phyloP scores from a whole-genome alignment of 1,140 invertebrate genomes.

The Caenorhabditis remanei region DNA sequence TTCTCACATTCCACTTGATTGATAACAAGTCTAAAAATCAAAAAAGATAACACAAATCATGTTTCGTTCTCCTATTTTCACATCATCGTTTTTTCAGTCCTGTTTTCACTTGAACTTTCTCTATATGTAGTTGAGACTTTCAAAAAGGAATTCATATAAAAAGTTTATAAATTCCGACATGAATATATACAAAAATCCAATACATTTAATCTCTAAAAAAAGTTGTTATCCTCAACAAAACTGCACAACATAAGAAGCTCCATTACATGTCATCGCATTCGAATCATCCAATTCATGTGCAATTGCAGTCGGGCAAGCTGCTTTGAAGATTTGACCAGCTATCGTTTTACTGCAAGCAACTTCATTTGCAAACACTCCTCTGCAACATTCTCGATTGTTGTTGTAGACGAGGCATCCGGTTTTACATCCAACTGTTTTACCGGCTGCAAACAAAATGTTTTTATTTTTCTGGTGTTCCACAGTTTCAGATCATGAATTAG shows the following conservation, averaged over 20 bases:
- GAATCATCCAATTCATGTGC: conserved; percentile 1
- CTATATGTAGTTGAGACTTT: neutral
- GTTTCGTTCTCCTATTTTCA: too few species aligned
- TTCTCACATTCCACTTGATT: neutral
- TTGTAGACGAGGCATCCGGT: conserved; percentile 20
- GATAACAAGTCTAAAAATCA: neutral
- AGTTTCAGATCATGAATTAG: too few species aligned
- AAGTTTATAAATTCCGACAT: neutral
- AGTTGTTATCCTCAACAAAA: neutral
- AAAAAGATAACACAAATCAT: neutral
- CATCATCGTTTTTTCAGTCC: too few species aligned
- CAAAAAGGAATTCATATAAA: neutral
- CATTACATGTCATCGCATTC: neutral
- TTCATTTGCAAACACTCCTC: neutral
- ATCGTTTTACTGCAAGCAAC: neutral
- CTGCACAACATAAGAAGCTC: conserved; percentile 25
- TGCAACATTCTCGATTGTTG: conserved; percentile 3
- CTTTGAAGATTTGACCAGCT: neutral
- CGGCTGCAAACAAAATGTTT: neutral
- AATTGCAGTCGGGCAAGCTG: neutral
- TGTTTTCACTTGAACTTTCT: too few species aligned
- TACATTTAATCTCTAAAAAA: too few species aligned
- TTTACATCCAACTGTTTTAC: neutral
- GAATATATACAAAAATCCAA: too few species aligned
- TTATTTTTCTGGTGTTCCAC: neutral